Evolutionary conservation across 2,113 vertebrate species (phyloP), one percentile per base, ranked within the genome.

Genomic region (Rhodinocichla rosea): DNA sequence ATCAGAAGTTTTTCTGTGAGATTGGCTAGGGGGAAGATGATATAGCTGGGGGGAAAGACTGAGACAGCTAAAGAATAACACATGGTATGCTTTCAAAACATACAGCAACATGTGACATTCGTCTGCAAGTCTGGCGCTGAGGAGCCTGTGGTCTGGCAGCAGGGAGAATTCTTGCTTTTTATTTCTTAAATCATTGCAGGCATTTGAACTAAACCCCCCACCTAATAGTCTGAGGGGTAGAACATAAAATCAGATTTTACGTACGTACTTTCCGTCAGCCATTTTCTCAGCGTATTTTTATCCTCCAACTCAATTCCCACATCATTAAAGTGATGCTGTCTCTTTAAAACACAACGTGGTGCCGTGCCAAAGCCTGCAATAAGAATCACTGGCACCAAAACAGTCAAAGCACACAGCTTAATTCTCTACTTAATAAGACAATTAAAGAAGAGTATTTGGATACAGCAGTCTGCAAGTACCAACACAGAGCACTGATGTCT

Each of bases 141-240:
- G 98, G 98, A 98, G 98, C 97, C 98, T 98, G 98, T 97, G 98
- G 98, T 97, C 97, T 98, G 98, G 98, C 98, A 97, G 67, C 44
- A 78, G 90, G 23, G 32, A 62, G 94, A 93, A 95, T 98, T 98
- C 98, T 97, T 94, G 77, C 88, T 92, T 97, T 97, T 97, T 95
- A 97, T 97, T 98, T 97, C 93, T 96, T 91, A 97, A 97, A 97
- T 95, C 94, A 87, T 94, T 3, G 0, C 76, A 96, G 87, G 86
- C 89, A 89, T 96, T 96, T 89, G 93, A 97, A 92, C 87, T 95
- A 67, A 92, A 91, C 89, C 92, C 89, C 92, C 91, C 96, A 92
- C 91, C 93, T 81, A 86, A 96, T 4, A 93, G 89, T 92, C 86
- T 79, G 88, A 96, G 93, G 60, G 76, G 62, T 95, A 90, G 89